phyloP scores from a whole-genome alignment of 1,140 invertebrate species.

The Diorhabda carinulata region DNA sequence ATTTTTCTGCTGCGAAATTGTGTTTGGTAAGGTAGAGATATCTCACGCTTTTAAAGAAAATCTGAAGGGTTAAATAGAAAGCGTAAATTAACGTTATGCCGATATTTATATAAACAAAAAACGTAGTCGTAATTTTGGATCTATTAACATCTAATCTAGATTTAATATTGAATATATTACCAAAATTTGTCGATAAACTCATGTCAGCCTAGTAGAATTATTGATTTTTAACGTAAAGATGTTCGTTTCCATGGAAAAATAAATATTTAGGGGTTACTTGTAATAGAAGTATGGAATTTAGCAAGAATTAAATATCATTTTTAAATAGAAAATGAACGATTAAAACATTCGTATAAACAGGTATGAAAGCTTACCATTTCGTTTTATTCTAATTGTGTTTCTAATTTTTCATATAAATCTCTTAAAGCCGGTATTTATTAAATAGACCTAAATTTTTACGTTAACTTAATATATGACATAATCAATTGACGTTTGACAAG shows the following conservation, averaged over 20 bases:
- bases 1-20: slow-evolving; percentile 55
- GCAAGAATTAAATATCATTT: too few relatives aligned
- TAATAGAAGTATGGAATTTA: neutral
- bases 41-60: neutral
- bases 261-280: neutral
- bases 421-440: neutral
- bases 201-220: neutral
- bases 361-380: slow-evolving; percentile 12
- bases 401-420: neutral
- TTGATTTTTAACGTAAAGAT: neutral
- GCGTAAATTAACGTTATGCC: neutral
- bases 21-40: neutral
- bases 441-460: neutral
- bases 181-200: neutral
- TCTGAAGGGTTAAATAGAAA: neutral
- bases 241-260: neutral
- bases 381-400: neutral
- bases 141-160: neutral
- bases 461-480: neutral
- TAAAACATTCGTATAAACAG: neutral
- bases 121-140: neutral
- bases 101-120: neutral
- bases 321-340: too few relatives aligned
- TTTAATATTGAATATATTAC: neutral
- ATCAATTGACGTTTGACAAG: neutral